Conservation (phyloP, 2,888 invertebrate species). For the Aleiodes leptofemur region DNA sequence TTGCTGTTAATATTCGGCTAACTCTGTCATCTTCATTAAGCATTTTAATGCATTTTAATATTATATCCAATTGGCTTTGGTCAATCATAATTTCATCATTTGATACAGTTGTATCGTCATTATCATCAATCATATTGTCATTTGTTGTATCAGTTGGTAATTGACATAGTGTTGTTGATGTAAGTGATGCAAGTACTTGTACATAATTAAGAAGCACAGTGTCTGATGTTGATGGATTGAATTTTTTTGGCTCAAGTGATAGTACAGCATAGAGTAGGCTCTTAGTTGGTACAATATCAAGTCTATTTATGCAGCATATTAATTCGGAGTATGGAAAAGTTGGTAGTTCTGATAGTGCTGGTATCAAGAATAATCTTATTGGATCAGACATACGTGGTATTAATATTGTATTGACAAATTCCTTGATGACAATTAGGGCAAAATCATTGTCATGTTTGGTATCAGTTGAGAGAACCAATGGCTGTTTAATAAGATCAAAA, state of each 20-base stretch:
- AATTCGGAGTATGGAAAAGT: constrained; percentile 77
- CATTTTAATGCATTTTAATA: constrained; percentile 80
- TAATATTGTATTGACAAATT: constrained; percentile 83
- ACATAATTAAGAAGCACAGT: constrained; percentile 76
- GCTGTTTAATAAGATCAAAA: constrained; percentile 85
- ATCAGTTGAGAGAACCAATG: constrained; percentile 80
- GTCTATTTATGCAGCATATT: constrained; percentile 75
- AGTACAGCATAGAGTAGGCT: constrained; percentile 84
- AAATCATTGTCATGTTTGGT: constrained; percentile 74
- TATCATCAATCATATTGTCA: constrained; percentile 23
- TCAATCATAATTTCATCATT: constrained; percentile 79
- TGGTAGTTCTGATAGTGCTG: constrained; percentile 78
- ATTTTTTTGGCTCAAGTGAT: constrained; percentile 80
- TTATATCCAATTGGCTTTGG: constrained; percentile 76
- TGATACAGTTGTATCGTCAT: constrained; percentile 76
- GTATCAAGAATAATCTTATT: constrained; percentile 83
- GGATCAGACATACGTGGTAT: constrained; percentile 82
- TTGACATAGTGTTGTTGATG: constrained; percentile 23
- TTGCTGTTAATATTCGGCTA: constrained; percentile 77
- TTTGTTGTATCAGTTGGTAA: constrained; percentile 6
- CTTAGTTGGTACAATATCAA: constrained; percentile 77
- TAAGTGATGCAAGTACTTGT: constrained; percentile 78
- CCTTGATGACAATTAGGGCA: constrained; percentile 76
- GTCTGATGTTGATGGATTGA: constrained; percentile 74
- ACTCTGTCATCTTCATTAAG: constrained; percentile 81